These are phyloP conservation scores for Oreohelix idahoensis DNA, from an alignment of 1,140 invertebrate species.

Conservation along the genomic window DNA sequence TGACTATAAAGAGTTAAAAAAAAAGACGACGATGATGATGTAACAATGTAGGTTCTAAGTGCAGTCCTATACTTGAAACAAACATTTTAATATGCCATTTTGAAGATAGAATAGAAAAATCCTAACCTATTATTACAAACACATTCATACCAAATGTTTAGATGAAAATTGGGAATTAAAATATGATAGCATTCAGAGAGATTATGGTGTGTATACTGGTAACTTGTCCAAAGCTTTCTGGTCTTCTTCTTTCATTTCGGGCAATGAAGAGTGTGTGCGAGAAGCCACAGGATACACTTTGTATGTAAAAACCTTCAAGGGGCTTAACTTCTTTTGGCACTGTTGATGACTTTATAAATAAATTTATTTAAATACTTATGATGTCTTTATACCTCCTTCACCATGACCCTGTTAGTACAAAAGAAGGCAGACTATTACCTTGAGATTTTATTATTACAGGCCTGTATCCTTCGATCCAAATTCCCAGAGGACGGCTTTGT, in stretches of 20 bases:
- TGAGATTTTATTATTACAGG: too few species aligned
- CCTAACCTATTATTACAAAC: not conserved
- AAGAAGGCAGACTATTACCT: too few species aligned
- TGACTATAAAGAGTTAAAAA: too few species aligned
- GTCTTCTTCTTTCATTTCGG: slow-evolving; percentile 80
- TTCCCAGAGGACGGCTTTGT: too few species aligned
- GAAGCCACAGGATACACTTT: slow-evolving; percentile 86
- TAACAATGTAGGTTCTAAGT: too few species aligned
- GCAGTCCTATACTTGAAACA: too few species aligned
- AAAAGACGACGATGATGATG: too few species aligned
- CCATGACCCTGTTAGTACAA: too few species aligned
- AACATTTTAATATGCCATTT: too few species aligned
- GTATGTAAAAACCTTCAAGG: slow-evolving; percentile 85
- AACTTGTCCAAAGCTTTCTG: slow-evolving; percentile 78
- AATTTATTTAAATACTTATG: slow-evolving; percentile 76
- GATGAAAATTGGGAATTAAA: not conserved
- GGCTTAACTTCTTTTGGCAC: slow-evolving; percentile 90
- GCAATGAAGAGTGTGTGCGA: slow-evolving; percentile 86
- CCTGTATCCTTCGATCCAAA: too few species aligned
- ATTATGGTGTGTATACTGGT: slow-evolving; percentile 73
- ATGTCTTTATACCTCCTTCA: too few species aligned
- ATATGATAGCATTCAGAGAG: not conserved
- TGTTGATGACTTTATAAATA: slow-evolving; percentile 87
- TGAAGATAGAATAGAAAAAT: not conserved
- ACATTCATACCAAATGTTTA: not conserved